Evolutionary conservation across 2,888 invertebrate genomes (phyloP), one percentile per base, ranked within the genome.

Genomic region (Machimus rusticus): DNA sequence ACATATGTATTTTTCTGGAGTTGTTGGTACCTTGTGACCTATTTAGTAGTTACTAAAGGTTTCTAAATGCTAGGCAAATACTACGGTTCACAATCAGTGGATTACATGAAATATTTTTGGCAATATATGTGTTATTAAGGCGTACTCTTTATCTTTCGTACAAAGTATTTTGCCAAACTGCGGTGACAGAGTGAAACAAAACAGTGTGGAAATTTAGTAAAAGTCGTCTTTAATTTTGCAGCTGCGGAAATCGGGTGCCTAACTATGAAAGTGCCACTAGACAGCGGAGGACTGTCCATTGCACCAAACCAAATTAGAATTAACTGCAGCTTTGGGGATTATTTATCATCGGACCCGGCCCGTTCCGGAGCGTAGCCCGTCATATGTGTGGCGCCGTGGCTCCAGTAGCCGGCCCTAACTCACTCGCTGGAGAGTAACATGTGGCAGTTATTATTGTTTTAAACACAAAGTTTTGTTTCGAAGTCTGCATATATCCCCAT

Each of bases 361-460:
- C 46, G 14, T 34, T 74, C 66, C 23, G 74, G 14, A 85, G 31
- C 9, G 19, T 43, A 31, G 9, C 66, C 31, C 85, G 57, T 85
- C 85, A 74, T 74, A 85, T 74, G 43, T 43, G 23, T 39, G n/a
- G 28, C 14, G 16, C 23, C 16, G 39, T 23, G 39, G 28, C n/a
- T 55, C 51, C 16, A 6, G 57, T 28, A 74, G 43, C 28, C 16
- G 16, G 14, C 74, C 74, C 74, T 85, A 74, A 46, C 74, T 85
- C 74, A 74, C 85, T 46, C 39, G 57, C 77, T 78, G 57, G 37
- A 74, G 74, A 76, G 87, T 87, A 87, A 87, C 87, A 87, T 87
- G 87, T 87, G 87, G 87, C 87, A 87, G 87, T 87, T 87, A 87
- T 87, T 87, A 82, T 87, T 87, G 87, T 87, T 87, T 87, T 76